A percentile compares a stretch with the other conserved stretches of the same genome.
These are phyloP conservation scores for Corynorhinus townsendii DNA, from an alignment of 2,113 vertebrate species.

Conservation along the genomic window DNA sequence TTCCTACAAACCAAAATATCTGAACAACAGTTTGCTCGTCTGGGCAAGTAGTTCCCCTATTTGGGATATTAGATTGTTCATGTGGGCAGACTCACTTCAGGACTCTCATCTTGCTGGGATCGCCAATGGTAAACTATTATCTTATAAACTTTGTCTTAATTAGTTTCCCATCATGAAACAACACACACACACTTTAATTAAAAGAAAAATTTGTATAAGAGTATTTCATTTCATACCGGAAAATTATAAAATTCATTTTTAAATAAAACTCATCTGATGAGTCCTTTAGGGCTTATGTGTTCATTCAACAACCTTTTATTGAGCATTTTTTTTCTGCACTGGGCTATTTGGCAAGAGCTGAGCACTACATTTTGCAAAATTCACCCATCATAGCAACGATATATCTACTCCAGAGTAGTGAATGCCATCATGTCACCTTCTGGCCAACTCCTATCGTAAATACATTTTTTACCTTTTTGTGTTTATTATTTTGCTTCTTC, in stretches of 20 bases:
- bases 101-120: not conserved
- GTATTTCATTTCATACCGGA: not conserved
- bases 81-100: not conserved
- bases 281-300: not conserved
- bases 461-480: not conserved
- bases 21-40: not conserved
- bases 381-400: not conserved
- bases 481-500: not conserved
- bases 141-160: not conserved
- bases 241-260: not conserved
- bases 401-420: not conserved
- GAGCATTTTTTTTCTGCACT: not conserved
- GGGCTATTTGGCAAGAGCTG: not conserved
- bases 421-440: not conserved
- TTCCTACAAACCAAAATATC: not conserved
- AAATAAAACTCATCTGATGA: not conserved
- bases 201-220: not conserved
- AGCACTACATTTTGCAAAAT: not conserved
- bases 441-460: not conserved
- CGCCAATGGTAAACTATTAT: not conserved
- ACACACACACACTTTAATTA: not conserved
- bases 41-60: not conserved
- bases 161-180: not conserved
- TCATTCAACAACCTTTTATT: not conserved
- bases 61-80: not conserved